Base-by-base conservation (phyloP, 2,888 invertebrate species). In the Noctua pronuba region DNA sequence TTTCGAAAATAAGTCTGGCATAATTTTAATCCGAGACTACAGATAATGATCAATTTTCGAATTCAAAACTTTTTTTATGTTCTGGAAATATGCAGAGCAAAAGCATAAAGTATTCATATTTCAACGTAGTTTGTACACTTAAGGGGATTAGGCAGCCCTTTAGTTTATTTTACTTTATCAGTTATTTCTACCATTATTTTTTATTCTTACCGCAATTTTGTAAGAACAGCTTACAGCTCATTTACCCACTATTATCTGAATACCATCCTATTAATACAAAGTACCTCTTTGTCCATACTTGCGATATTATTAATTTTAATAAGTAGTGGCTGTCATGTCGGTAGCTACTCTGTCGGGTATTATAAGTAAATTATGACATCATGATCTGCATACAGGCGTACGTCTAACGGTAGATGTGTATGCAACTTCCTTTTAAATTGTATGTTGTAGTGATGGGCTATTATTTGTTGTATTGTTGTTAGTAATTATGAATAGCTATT, bases 311-410 rank as follows among this genome's bases (percentile, higher is more conserved):
- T 73, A 58, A 69, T 79, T 82, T 74, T 79, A 76, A 75, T 79
- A 74, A 46, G 21, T 21, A 70, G 66, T 73, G 55, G 52, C 74
- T 73, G 78, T 44, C 72, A 66, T 75, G 75, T 64, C 60, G 38
- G 73, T 75, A 80, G 74, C 71, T 52, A 58, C 66, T 75, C 13
- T 55, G 55, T 64, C 72, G 24, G 66, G 78, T 72, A 90, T 88
- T 88, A 86, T 86, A 88, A 83, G 77, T 83, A 86, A 86, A 90
- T 88, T 83, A 86, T 88, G 84, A 81, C 77, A 84, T 83, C 74
- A 75, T 68, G 64, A 1, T 70, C 44, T 62, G 77, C 79, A 84
- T 83, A 75, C 46, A 11, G n/a, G 18, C 60, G 66, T 62, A 70
- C 49, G n/a, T 11, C 28, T 79, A 86, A 82, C 85, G 68, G 85